Evolutionary conservation across 2,113 vertebrate genomes (phyloP).

Genomic region (human): GRCh38 chr20:8368001-8368500

Average conservation of each 20-base stretch:
- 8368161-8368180: constrained; percentile 44
- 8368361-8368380: no score
- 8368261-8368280: no score
- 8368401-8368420: no score
- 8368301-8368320: no score
- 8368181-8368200: background rate
- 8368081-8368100: constrained; percentile 45
- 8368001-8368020: constrained; percentile 28
- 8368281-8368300: no score
- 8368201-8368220: constrained; percentile 29
- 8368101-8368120: constrained; percentile 34
- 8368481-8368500: no score
- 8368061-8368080: background rate
- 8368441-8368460: no score
- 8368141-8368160: constrained; percentile 54
- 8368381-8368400: no score
- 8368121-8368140: background rate
- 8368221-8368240: constrained; percentile 35
- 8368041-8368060: background rate
- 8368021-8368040: background rate
- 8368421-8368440: no score
- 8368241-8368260: background rate
- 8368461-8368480: no score
- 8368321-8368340: no score
- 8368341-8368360: no score